Evolutionary conservation across 1,140 invertebrate species (phyloP).

Genomic region (Chrysopa pallens): DNA sequence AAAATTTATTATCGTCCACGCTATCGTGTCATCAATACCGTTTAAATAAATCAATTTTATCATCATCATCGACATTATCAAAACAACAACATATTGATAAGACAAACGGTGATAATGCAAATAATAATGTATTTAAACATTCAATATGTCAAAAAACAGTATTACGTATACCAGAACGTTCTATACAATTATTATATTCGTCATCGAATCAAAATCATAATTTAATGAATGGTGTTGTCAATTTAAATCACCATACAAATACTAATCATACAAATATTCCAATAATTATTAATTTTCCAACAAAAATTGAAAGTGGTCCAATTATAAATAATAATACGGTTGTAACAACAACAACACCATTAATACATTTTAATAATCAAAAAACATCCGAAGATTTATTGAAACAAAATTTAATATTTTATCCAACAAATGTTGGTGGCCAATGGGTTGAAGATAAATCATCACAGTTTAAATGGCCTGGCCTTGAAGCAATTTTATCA

Average conservation of each 20-base stretch:
- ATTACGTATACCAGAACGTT: neutral
- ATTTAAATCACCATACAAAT: neutral
- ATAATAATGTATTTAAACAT: too few species aligned
- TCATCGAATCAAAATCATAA: neutral
- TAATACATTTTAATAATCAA: neutral
- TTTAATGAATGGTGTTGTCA: neutral
- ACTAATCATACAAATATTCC: neutral
- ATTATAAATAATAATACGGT: neutral
- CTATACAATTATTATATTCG: neutral
- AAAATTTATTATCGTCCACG: too few species aligned
- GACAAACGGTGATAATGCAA: neutral
- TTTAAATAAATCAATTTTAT: too few species aligned
- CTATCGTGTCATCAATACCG: too few species aligned
- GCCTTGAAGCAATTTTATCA: constrained; percentile 13
- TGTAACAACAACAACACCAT: neutral
- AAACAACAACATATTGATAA: constrained; percentile 1
- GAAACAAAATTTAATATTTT: neutral
- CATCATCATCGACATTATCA: neutral
- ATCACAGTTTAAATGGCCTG: constrained; percentile 11
- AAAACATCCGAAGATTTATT: neutral
- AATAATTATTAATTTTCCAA: neutral
- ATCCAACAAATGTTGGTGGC: too few species aligned
- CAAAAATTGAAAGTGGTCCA: neutral
- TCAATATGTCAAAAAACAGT: neutral
- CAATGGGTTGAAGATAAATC: too few species aligned